Conservation (phyloP, 1,140 invertebrate species). For the Grapholita molesta region DNA sequence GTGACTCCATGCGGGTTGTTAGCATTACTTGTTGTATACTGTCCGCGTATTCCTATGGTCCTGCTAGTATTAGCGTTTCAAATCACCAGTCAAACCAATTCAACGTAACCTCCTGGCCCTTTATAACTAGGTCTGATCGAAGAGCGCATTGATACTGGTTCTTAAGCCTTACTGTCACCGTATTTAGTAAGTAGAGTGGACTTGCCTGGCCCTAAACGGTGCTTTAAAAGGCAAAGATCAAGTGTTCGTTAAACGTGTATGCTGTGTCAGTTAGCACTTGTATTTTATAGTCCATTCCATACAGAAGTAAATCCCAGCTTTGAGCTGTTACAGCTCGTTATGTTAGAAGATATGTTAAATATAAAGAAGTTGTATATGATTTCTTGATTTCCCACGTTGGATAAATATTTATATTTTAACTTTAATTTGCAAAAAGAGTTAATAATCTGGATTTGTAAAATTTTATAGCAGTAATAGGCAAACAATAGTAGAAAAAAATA, state of each 20-base stretch:
- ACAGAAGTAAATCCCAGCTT: background rate
- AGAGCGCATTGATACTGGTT: background rate
- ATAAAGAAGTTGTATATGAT: background rate
- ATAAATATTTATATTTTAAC: background rate
- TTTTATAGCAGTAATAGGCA: no score
- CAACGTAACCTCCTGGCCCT: background rate
- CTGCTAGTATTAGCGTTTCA: background rate
- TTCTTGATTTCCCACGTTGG: background rate
- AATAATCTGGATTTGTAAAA: no score
- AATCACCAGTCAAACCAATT: background rate
- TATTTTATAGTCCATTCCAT: background rate
- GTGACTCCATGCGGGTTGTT: constrained; percentile 30
- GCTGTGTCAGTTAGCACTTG: constrained; percentile 1
- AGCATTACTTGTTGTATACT: constrained; percentile 40
- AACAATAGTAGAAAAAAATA: no score
- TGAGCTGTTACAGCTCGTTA: background rate
- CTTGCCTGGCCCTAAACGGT: background rate
- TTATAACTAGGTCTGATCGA: constrained; percentile 24
- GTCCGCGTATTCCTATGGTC: constrained; percentile 10
- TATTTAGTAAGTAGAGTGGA: background rate
- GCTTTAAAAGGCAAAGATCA: constrained; percentile 13
- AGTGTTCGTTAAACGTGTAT: constrained; percentile 13
- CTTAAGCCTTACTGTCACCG: background rate
- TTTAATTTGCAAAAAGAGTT: no score
- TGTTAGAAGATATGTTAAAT: background rate